Evolutionary conservation across 2,113 vertebrate genomes (phyloP), one percentile per base, ranked within the genome.

Genomic region (Triplophysa dalaica): DNA sequence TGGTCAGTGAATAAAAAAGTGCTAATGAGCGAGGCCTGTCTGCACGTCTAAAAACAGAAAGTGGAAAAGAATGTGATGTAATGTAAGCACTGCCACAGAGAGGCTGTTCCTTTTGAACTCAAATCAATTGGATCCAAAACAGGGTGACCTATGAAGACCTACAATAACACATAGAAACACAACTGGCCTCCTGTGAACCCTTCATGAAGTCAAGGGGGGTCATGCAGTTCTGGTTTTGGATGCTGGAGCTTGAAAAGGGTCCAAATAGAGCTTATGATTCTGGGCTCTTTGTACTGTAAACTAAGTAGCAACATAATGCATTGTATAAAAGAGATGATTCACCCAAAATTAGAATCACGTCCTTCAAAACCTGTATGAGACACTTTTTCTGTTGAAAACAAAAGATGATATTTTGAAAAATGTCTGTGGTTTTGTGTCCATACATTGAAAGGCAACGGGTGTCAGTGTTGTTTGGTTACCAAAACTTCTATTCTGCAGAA

Each of bases 121-220:
- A 29, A 21, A 82, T 78, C 77, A 82, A 11, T 24, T 33, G 54
- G 41, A 73, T 86, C 86, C 88, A 89, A 89, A 84, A 85, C 70
- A 75, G 83, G 78, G 79, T 81, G 69, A 88, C 89, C 91, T 88
- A 88, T 84, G 81, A 78, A 78, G 69, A 87, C 83, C 87, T 87
- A 83, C 69, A 87, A 87, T 84, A 91, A 89, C 85, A 89, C 75
- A 85, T 86, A 87, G 87, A 88, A 78, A 82, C 24, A 41, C 61
- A 82, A 85, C 86, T 82, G 82, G 63, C 70, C 70, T 81, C 62
- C 64, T n/a, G 14, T n/a, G 45, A 62, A 76, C 77, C 62, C 79
- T 82, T 86, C 86, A 78, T 77, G 77, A 84, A 82, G 38, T 87
- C 79, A 65, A 79, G 84, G 76, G 77, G 79, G 54, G 45, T 81